These are phyloP conservation scores for Neotoxoptera formosana DNA, from an alignment of 1,140 invertebrate genomes.

Conservation along the genomic window DNA sequence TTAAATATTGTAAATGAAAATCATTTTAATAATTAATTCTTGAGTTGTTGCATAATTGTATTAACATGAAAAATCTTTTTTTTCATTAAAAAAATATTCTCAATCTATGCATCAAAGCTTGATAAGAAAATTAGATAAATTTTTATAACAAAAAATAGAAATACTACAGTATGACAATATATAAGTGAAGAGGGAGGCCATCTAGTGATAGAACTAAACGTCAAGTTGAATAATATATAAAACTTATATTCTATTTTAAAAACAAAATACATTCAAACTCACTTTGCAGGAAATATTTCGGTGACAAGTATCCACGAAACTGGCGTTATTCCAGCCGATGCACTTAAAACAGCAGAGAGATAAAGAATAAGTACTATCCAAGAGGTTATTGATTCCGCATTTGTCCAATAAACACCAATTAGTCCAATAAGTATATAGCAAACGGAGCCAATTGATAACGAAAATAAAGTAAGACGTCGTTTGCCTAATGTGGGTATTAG, in stretches of 20 bases:
- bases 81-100: too few species aligned
- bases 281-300: conserved; percentile 59
- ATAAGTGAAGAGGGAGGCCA: too few species aligned
- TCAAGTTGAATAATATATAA: too few species aligned
- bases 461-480: background rate
- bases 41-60: too few species aligned
- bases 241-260: background rate
- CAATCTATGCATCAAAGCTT: too few species aligned
- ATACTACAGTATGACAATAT: too few species aligned
- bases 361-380: conserved; percentile 10
- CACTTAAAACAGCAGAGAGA: background rate
- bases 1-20: too few species aligned
- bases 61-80: too few species aligned
- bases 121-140: too few species aligned
- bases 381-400: background rate
- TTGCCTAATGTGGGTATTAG: background rate
- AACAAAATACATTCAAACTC: conserved; percentile 8
- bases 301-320: conserved; percentile 56
- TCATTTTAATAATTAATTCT: too few species aligned
- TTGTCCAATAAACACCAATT: background rate
- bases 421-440: conserved; percentile 7
- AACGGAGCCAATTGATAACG: background rate
- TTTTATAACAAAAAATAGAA: too few species aligned
- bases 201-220: too few species aligned
- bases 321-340: background rate